Evolutionary conservation across 2,797 vertebrate species (phyloP).

Genomic region (Dendrocincla tyrannina): DNA sequence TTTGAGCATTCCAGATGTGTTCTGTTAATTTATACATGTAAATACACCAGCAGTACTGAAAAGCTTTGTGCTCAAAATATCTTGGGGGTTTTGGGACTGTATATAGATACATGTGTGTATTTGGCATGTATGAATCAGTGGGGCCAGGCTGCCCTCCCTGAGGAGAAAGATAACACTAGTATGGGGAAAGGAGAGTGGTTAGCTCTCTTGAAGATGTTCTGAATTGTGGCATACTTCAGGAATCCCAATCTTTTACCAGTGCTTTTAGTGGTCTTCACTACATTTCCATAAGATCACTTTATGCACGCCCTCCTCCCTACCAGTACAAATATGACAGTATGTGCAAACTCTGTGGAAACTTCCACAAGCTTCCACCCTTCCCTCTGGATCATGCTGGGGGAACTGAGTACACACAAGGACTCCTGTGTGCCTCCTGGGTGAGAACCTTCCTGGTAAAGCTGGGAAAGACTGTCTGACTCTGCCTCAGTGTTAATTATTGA

Average conservation of each 20-base stretch:
- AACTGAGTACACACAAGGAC: neutral
- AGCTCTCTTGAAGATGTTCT: neutral
- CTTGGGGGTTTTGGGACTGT: neutral
- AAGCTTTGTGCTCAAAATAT: neutral
- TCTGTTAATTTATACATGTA: neutral
- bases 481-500: neutral
- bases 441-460: neutral
- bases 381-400: neutral
- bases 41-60: neutral
- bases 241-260: accelerated
- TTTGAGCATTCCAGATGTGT: neutral
- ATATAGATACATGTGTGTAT: neutral
- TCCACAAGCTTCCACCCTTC: neutral
- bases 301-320: neutral
- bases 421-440: neutral
- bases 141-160: neutral
- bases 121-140: neutral
- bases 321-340: neutral
- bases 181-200: neutral
- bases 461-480: neutral
- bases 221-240: neutral
- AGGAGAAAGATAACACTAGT: neutral
- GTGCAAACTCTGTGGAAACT: neutral
- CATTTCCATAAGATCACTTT: neutral
- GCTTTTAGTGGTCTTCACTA: neutral